A percentile compares a stretch with the other conserved stretches of the same genome.
Evolutionary conservation across 2,797 vertebrate species (phyloP).

Genomic region (Schizothorax lantsangensis): DNA sequence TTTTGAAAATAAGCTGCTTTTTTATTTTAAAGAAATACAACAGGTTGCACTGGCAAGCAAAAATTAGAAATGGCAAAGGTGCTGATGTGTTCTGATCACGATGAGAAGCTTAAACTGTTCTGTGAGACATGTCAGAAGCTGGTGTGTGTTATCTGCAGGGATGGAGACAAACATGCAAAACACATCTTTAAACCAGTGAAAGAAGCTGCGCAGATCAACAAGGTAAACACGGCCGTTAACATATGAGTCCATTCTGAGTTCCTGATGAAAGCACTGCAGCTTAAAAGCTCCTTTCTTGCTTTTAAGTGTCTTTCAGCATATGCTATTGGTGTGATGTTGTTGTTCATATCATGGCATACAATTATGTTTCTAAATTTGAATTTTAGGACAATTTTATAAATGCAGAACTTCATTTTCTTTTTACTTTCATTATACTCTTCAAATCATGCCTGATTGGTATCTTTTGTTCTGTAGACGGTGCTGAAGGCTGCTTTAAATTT

Average conservation of each 20-base stretch:
- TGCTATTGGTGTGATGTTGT: neutral
- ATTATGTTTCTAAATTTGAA: constrained; percentile 3
- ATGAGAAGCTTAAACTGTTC: constrained; percentile 69
- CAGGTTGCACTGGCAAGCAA: too few relatives aligned
- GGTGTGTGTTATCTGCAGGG: constrained; percentile 69
- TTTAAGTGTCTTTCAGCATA: neutral
- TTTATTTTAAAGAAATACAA: too few relatives aligned
- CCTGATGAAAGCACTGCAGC: neutral
- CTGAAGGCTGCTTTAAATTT: constrained; percentile 42
- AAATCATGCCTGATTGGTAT: neutral
- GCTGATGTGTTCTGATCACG: constrained; percentile 51
- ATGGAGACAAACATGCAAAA: constrained; percentile 62
- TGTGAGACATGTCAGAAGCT: constrained; percentile 66
- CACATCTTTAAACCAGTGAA: constrained; percentile 66
- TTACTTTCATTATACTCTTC: neutral
- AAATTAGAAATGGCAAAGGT: neutral
- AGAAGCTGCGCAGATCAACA: constrained; percentile 56
- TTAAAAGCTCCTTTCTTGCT: neutral
- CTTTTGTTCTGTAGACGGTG: constrained; percentile 31
- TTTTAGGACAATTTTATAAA: too few relatives aligned
- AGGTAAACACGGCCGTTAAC: constrained; percentile 46
- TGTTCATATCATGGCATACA: neutral
- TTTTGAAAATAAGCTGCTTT: too few relatives aligned
- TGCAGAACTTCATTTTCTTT: too few relatives aligned
- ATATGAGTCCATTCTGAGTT: neutral